Percentiles rank a stretch among this genome's conserved stretches.
These are phyloP conservation scores for Drosophila trapezifrons DNA, from an alignment of 1,140 invertebrate genomes.

Conservation along the genomic window DNA sequence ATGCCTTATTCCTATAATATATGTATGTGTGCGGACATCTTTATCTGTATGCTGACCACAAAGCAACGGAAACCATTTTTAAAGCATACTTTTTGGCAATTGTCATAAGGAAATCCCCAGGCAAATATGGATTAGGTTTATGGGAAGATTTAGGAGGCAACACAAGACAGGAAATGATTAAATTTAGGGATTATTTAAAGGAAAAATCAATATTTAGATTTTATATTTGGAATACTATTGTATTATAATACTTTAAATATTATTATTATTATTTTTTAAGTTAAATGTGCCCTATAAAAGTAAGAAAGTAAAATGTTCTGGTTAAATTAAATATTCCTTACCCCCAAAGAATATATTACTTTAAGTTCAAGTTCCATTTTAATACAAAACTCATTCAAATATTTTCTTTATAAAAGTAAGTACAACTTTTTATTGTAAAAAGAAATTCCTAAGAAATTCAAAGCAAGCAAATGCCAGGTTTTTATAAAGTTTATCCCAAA, in stretches of 20 bases:
- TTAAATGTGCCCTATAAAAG: no score
- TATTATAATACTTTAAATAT: no score
- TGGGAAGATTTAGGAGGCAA: no score
- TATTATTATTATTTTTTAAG: no score
- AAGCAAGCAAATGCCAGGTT: background rate
- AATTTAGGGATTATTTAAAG: no score
- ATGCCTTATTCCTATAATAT: conserved; percentile 33
- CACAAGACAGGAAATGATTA: no score
- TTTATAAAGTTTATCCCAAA: background rate
- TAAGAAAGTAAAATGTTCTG: no score
- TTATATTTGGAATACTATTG: no score
- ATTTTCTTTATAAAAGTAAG: background rate
- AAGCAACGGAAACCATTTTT: background rate
- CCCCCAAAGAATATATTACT: background rate
- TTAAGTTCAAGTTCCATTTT: background rate
- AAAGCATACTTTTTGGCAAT: conserved; percentile 4
- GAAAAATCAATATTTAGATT: no score
- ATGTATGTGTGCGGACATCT: conserved; percentile 10
- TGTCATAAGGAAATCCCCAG: background rate
- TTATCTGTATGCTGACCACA: conserved; percentile 27
- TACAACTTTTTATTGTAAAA: background rate
- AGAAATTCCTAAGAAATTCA: background rate
- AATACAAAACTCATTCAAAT: background rate
- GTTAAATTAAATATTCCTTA: background rate
- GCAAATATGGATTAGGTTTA: background rate